Conservation (phyloP, 2,888 invertebrate genomes). For the Microplitis deprimator region DNA sequence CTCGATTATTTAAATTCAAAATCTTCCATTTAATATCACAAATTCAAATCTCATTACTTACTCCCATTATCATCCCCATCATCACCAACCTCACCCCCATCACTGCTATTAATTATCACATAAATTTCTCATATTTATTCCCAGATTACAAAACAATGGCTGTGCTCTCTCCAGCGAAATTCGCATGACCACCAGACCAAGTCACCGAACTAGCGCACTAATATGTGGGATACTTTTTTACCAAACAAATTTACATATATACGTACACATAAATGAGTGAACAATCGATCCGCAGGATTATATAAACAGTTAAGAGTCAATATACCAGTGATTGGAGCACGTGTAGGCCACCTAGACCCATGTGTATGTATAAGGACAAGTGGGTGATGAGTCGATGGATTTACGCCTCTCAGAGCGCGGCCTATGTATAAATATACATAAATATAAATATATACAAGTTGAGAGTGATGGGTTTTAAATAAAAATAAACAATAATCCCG, state of each 20-base stretch:
- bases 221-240: too few relatives aligned
- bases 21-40: not conserved
- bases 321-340: not conserved
- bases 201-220: too few relatives aligned
- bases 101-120: not conserved
- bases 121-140: not conserved
- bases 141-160: not conserved
- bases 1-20: not conserved
- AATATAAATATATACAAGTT: too few relatives aligned
- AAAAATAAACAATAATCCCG: not conserved
- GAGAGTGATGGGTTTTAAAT: slow-evolving; percentile 8
- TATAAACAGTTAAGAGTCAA: not conserved
- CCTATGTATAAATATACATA: too few relatives aligned
- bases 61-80: not conserved
- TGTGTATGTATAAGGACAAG: not conserved
- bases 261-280: too few relatives aligned
- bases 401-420: not conserved
- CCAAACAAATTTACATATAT: too few relatives aligned
- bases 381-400: slow-evolving; percentile 4
- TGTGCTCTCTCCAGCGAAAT: not conserved
- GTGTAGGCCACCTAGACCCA: not conserved
- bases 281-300: not conserved
- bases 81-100: not conserved
- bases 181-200: too few relatives aligned
- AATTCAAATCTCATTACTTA: not conserved